A percentile compares a stretch with the other conserved stretches of the same genome.
phyloP scores from a whole-genome alignment of 2,797 vertebrate species.

The Alca torda region DNA sequence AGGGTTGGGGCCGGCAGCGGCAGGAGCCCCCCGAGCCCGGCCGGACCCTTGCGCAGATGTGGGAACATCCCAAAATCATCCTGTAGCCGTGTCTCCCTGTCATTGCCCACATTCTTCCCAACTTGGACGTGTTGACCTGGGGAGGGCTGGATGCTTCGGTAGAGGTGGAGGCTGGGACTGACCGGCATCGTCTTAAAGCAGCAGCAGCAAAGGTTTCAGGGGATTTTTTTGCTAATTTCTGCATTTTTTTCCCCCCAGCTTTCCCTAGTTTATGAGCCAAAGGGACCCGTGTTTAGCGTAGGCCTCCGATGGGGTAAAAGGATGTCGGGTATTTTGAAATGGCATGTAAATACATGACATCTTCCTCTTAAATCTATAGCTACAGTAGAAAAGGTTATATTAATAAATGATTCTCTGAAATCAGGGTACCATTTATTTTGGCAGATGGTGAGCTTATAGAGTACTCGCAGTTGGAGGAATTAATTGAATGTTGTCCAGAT shows the following conservation, averaged over 20 bases:
- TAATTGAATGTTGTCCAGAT: neutral
- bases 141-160: neutral
- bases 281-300: neutral
- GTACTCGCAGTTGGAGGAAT: neutral
- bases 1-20: neutral
- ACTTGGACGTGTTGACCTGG: slow-evolving; percentile 41
- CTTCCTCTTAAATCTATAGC: neutral
- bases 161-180: slow-evolving; percentile 22
- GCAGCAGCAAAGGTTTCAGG: neutral
- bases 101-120: slow-evolving; percentile 54
- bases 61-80: slow-evolving; percentile 6
- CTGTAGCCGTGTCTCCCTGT: slow-evolving; percentile 22
- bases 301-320: neutral
- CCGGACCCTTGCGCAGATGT: slow-evolving; percentile 38
- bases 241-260: neutral
- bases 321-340: neutral
- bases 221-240: slow-evolving; percentile 6
- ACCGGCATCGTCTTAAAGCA: neutral
- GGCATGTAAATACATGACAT: neutral
- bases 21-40: neutral
- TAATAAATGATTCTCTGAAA: neutral
- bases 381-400: neutral
- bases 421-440: neutral
- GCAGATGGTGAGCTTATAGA: neutral
- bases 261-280: neutral